Percentiles rank a stretch among this genome's conserved stretches.
phyloP scores from a whole-genome alignment of 2,888 invertebrate genomes.

The Homarus gammarus region DNA sequence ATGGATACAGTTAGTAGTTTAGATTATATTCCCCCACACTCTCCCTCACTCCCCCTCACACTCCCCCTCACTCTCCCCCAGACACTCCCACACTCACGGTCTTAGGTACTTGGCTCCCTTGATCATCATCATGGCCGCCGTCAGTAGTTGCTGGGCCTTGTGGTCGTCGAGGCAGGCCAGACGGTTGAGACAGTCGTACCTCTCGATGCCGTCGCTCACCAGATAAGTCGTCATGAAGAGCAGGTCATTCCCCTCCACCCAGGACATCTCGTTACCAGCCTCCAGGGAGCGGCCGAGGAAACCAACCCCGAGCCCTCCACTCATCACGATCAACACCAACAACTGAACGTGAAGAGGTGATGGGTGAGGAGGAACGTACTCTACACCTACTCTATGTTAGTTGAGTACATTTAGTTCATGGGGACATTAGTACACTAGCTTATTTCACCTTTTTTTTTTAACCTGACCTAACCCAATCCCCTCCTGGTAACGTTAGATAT shows the following conservation, averaged over 20 bases:
- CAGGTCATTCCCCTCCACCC: constrained; percentile 17
- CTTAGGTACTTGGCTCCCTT: constrained; percentile 86
- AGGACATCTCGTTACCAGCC: not conserved
- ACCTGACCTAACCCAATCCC: too few relatives aligned
- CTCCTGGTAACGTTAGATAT: too few relatives aligned
- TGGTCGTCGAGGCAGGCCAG: constrained; percentile 88
- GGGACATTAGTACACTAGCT: not conserved
- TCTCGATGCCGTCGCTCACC: constrained; percentile 79
- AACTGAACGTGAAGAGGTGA: not conserved
- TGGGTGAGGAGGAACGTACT: not conserved
- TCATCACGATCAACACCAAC: constrained; percentile 28
- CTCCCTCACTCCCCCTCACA: too few relatives aligned
- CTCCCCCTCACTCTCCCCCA: too few relatives aligned
- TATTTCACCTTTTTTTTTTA: too few relatives aligned
- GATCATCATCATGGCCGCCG: constrained; percentile 87
- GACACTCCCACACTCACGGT: constrained; percentile 81
- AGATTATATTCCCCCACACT: too few relatives aligned
- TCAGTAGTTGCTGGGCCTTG: constrained; percentile 86
- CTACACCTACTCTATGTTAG: too few relatives aligned
- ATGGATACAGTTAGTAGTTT: not conserved
- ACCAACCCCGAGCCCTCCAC: not conserved
- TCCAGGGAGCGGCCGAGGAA: constrained; percentile 15
- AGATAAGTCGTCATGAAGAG: constrained; percentile 20
- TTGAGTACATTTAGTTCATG: not conserved
- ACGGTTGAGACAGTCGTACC: constrained; percentile 87